Evolutionary conservation across 2,113 vertebrate species (phyloP).

Genomic region (Esox niger): DNA sequence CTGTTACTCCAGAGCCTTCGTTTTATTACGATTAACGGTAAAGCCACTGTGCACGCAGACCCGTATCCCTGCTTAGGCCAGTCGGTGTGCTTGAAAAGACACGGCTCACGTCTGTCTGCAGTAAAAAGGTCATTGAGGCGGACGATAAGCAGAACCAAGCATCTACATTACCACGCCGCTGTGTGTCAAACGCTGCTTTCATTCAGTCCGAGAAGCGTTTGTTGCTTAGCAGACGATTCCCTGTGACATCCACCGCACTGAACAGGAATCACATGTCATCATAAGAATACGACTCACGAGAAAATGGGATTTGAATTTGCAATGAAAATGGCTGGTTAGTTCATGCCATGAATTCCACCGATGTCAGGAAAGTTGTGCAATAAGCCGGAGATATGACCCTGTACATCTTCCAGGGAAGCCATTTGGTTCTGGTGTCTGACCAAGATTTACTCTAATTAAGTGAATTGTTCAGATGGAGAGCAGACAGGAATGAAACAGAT

Average conservation of each 20-base stretch:
- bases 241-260: slow-evolving; percentile 32
- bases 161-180: slow-evolving; percentile 49
- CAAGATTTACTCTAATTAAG: slow-evolving; percentile 53
- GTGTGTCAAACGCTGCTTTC: slow-evolving; percentile 31
- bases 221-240: slow-evolving; percentile 34
- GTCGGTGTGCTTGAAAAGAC: slow-evolving; percentile 50
- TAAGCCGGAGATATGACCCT: slow-evolving; percentile 32
- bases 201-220: slow-evolving; percentile 49
- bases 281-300: slow-evolving; percentile 38
- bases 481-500: slow-evolving; percentile 21
- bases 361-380: slow-evolving; percentile 52
- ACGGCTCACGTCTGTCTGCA: slow-evolving; percentile 51
- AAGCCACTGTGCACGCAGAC: slow-evolving; percentile 45
- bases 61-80: slow-evolving; percentile 45
- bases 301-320: slow-evolving; percentile 30
- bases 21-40: slow-evolving; percentile 73
- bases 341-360: slow-evolving; percentile 27
- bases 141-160: slow-evolving; percentile 55
- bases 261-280: slow-evolving; percentile 39
- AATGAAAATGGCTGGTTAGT: background rate
- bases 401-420: slow-evolving; percentile 31
- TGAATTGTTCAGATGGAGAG: slow-evolving; percentile 49
- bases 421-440: slow-evolving; percentile 3
- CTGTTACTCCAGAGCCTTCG: slow-evolving; percentile 44
- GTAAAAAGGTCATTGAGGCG: slow-evolving; percentile 59